phyloP scores from a whole-genome alignment of 2,888 invertebrate genomes.

The Podotricha telesiphe region DNA sequence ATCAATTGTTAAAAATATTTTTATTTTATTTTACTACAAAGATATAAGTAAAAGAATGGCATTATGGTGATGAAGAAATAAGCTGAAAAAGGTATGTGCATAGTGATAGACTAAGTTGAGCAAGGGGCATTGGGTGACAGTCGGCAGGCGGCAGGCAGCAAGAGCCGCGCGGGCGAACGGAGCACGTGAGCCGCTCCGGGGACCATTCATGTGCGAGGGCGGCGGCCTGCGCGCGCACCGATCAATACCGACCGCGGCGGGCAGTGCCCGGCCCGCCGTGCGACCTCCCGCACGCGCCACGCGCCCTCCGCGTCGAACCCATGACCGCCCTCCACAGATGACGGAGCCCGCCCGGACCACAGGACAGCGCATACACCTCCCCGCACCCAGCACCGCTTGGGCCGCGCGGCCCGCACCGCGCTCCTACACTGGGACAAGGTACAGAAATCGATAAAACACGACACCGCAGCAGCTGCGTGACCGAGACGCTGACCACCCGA shows the following conservation, averaged over 20 bases:
- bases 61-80: constrained; percentile 23
- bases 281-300: constrained; percentile 61
- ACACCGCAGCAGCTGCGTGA: constrained; percentile 57
- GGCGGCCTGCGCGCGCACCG: constrained; percentile 71
- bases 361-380: constrained; percentile 63
- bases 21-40: not conserved
- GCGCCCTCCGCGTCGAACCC: constrained; percentile 59
- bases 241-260: constrained; percentile 68
- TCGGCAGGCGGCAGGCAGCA: constrained; percentile 11
- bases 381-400: constrained; percentile 62
- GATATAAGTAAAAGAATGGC: not conserved
- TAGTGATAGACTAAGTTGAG: not conserved
- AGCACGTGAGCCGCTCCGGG: constrained; percentile 78
- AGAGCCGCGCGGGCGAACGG: constrained; percentile 16
- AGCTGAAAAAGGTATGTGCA: not conserved
- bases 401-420: constrained; percentile 53
- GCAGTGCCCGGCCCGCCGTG: constrained; percentile 76
- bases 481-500: constrained; percentile 50
- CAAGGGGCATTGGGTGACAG: constrained; percentile 4
- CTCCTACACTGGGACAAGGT: constrained; percentile 67
- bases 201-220: constrained; percentile 75
- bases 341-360: constrained; percentile 80
- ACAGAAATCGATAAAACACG: constrained; percentile 68
- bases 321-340: constrained; percentile 81
- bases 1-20: too few species aligned